These are phyloP conservation scores for Aradus depressus DNA, from an alignment of 2,888 invertebrate genomes.

Conservation along the genomic window DNA sequence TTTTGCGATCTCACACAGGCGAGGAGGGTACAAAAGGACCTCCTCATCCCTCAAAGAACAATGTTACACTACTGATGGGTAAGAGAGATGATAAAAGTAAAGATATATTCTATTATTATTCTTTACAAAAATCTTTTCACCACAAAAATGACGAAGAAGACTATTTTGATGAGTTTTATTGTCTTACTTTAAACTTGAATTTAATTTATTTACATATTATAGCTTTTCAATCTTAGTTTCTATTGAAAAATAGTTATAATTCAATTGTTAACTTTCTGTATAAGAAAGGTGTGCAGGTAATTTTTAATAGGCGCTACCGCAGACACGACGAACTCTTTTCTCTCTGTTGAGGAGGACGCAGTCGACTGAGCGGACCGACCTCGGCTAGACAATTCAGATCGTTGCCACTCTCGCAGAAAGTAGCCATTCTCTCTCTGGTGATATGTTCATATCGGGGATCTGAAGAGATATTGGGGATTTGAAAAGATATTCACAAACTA, in stretches of 20 bases:
- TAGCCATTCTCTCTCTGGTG: constrained; percentile 76
- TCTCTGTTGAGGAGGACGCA: constrained; percentile 43
- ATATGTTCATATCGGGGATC: constrained; percentile 59
- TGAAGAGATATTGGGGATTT: no score
- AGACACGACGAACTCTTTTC: constrained; percentile 60
- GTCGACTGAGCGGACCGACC: constrained; percentile 56
- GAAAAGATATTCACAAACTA: no score
- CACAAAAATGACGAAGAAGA: neutral
- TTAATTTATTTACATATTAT: constrained; percentile 10
- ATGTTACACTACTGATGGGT: no score
- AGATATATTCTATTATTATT: no score
- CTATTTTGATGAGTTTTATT: constrained; percentile 6
- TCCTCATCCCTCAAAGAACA: no score
- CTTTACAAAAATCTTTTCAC: neutral
- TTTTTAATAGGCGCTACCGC: constrained; percentile 48
- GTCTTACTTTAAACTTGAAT: constrained; percentile 2
- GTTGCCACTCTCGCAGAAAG: constrained; percentile 75
- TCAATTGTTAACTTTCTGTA: neutral
- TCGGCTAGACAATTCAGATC: constrained; percentile 66
- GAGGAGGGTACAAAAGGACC: no score
- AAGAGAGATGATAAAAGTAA: no score
- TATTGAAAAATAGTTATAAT: no score
- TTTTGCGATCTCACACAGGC: no score
- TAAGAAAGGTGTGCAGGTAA: neutral
- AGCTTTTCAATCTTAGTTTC: constrained; percentile 4